A percentile compares a stretch with the other conserved stretches of the same genome.
These are phyloP conservation scores for Pampus argenteus DNA, from an alignment of 2,797 vertebrate genomes.

Conservation along the genomic window DNA sequence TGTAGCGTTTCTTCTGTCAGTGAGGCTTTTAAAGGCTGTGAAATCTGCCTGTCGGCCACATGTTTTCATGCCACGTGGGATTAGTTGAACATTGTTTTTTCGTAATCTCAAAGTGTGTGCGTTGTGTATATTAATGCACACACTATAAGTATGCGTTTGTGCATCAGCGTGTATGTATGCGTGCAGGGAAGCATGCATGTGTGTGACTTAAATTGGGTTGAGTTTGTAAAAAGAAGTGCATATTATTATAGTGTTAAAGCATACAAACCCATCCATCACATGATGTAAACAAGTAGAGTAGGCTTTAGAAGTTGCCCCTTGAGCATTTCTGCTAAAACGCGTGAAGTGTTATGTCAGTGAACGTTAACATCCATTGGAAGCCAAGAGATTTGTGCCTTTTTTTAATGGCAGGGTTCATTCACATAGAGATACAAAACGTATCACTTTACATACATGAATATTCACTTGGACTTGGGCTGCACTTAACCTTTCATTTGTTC, in stretches of 20 bases:
- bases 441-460: conserved; percentile 50
- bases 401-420: conserved; percentile 10
- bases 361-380: background rate
- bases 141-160: background rate
- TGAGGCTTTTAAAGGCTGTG: conserved; percentile 56
- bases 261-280: conserved; percentile 4
- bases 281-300: conserved; percentile 4
- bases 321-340: background rate
- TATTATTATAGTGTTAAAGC: conserved; percentile 27
- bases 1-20: conserved; percentile 10
- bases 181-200: background rate
- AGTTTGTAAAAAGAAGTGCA: conserved; percentile 17
- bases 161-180: background rate
- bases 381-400: conserved; percentile 1
- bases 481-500: conserved; percentile 53
- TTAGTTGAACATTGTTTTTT: conserved; percentile 58
- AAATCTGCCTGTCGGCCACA: conserved; percentile 68
- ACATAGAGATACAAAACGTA: background rate
- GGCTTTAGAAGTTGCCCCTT: conserved; percentile 13
- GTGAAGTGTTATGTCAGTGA: background rate
- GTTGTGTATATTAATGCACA: conserved; percentile 26
- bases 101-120: conserved; percentile 53
- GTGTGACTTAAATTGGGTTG: conserved; percentile 21
- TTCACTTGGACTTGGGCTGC: conserved; percentile 34
- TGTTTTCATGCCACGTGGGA: conserved; percentile 66